Evolutionary conservation across 1,140 invertebrate species (phyloP), one percentile per base, ranked within the genome.

Genomic region (Philopotamus ludificatus): DNA sequence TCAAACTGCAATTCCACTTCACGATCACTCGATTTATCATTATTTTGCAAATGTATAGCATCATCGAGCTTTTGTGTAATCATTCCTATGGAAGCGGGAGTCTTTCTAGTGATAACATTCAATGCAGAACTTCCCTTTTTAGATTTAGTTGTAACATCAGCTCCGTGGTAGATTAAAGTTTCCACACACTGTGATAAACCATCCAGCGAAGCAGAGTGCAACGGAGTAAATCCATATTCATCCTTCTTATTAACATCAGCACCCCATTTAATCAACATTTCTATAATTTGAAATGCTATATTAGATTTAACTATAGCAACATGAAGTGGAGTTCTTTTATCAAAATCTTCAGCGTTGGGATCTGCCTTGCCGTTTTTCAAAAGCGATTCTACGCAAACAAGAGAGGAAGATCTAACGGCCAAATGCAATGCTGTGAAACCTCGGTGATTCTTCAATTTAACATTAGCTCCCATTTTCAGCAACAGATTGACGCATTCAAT

Each of bases 131-230:
- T 87, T 18, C 91, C 91, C 71, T 90, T 91, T 73, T 89, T 90
- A 3, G 89, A 93, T 71, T 87, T 86, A 0, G 89, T 89, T 4
- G 89, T 93, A 0, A 95, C 86, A 78, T 94, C 89, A 47, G 92
- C 91, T 1, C 91, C 92, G 72, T 90, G 84, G 72, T 87, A 87
- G 18, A 95, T 87, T 23, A 95, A 76, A 42, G 91, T 83, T 73
- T 93, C 87, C 0, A 92, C 91, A 71, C 90, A 92, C 64, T 88
- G 87, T 0, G 89, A 89, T 10, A 92, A 77, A 26, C 92, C 90
- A 73, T 92, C 92, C 0, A 92, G 74, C 3, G 92, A 91, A 3
- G 92, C 92, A 41, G 95, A 84, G 73, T 95, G 93, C 10, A 96
- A 77, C 0, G 93, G 90, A 0, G 92, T 92, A 73, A 94, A 94